These are phyloP conservation scores for Arge pagana DNA, from an alignment of 2,888 invertebrate species.

Conservation along the genomic window DNA sequence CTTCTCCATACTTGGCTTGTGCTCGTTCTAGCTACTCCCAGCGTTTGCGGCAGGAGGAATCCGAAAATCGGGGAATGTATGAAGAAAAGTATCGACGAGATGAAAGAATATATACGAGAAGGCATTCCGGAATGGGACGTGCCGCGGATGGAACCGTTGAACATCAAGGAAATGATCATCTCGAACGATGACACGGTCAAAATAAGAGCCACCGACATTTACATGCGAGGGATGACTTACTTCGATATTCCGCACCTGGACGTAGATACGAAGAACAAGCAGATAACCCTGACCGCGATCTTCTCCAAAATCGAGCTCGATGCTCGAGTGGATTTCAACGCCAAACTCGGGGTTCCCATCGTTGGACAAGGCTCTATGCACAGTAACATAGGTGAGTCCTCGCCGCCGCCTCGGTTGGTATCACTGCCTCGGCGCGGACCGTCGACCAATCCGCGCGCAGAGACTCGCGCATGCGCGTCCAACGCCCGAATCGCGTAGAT, in stretches of 20 bases:
- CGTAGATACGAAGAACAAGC: conserved; percentile 33
- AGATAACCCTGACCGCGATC: conserved; percentile 27
- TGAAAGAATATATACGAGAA: conserved; percentile 31
- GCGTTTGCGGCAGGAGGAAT: conserved; percentile 45
- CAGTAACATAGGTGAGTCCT: no score
- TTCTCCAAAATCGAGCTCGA: conserved; percentile 35
- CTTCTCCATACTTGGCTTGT: no score
- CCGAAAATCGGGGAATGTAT: conserved; percentile 46
- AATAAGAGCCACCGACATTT: conserved; percentile 39
- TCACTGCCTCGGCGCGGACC: no score
- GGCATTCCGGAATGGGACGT: conserved; percentile 51
- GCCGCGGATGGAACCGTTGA: conserved; percentile 45
- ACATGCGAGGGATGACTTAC: conserved; percentile 37
- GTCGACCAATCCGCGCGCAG: no score
- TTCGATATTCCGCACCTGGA: conserved; percentile 32
- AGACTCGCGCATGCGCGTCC: no score
- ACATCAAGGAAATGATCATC: conserved; percentile 35
- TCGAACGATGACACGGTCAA: conserved; percentile 38
- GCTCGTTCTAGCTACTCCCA: no score
- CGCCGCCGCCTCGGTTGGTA: no score
- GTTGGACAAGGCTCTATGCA: conserved; percentile 41
- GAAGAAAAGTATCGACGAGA: conserved; percentile 33
- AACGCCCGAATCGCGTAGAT: no score
- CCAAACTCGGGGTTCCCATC: conserved; percentile 45
- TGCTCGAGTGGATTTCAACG: conserved; percentile 43